Evolutionary conservation across 2,888 invertebrate species (phyloP).

Genomic region (Latrodectus hesperus): DNA sequence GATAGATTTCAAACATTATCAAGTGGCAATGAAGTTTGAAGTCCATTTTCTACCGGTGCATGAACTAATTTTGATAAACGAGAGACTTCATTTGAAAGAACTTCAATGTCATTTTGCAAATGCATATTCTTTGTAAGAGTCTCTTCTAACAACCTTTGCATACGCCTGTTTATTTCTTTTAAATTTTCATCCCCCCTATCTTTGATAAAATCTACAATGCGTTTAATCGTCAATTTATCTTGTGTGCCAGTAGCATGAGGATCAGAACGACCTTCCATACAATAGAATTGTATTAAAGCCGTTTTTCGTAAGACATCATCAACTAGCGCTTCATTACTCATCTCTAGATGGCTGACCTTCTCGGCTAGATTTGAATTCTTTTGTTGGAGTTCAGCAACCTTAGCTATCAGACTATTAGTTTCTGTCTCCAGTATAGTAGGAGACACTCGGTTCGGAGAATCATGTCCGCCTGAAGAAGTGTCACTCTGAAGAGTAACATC

Average conservation of each 20-base stretch:
- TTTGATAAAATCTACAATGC: slow-evolving; percentile 76
- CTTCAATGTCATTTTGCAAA: slow-evolving; percentile 74
- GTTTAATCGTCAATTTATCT: slow-evolving; percentile 75
- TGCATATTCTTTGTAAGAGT: slow-evolving; percentile 78
- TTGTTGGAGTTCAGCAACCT: slow-evolving; percentile 76
- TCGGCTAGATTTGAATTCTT: slow-evolving; percentile 77
- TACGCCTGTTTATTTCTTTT: slow-evolving; percentile 73
- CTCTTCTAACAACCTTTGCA: slow-evolving; percentile 77
- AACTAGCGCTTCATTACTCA: slow-evolving; percentile 77
- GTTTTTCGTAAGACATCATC: slow-evolving; percentile 77
- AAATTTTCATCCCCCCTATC: slow-evolving; percentile 75
- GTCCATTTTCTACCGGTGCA: slow-evolving; percentile 45
- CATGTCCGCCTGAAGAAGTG: slow-evolving; percentile 56
- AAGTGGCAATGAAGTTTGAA: slow-evolving; percentile 54
- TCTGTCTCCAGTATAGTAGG: slow-evolving; percentile 74
- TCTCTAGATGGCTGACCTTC: slow-evolving; percentile 76
- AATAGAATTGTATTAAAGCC: slow-evolving; percentile 77
- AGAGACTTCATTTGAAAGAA: slow-evolving; percentile 66
- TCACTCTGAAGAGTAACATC: slow-evolving; percentile 54
- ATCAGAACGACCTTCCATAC: slow-evolving; percentile 76
- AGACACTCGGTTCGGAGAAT: slow-evolving; percentile 54
- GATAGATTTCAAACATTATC: slow-evolving; percentile 27
- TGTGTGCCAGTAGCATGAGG: slow-evolving; percentile 51
- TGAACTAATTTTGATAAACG: slow-evolving; percentile 53
- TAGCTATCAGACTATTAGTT: slow-evolving; percentile 75